Evolutionary conservation across 1,140 invertebrate genomes (phyloP), one percentile per base, ranked within the genome.

Genomic region (Panagrolaimus sp.): DNA sequence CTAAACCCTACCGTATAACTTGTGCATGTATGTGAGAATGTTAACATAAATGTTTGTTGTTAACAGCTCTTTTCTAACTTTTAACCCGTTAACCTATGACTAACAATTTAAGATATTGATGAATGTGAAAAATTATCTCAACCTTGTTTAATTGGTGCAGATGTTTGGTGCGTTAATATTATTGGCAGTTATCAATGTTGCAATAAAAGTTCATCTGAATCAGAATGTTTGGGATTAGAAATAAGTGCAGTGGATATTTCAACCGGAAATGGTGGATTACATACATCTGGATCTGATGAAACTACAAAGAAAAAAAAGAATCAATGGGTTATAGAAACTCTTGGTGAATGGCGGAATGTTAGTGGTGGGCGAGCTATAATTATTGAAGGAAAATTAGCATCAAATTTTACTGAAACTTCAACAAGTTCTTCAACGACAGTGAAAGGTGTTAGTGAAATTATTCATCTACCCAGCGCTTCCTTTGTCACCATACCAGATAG

Each of bases 161-260:
- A 68, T 11, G 27, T 38, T 25, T 79, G 76, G 76, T 78, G 76
- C 63, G 70, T 79, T 14, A 78, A 78, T 45, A 62, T 67, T 9
- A 57, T 67, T 42, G 76, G 76, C n/a, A 67, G 77, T 44, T 78
- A 70, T 66, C 65, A 51, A 11, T 78, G 76, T 68, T 78, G 76
- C 68, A 53, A 63, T 20, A 47, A 62, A 11, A 43, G 47, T 27
- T 61, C 27, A 5, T 11, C 46, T 38, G n/a, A 44, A 23, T 31
- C 45, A 20, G 72, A 73, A 47, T 73, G 72, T 61, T 42, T 47
- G 13, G 72, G 72, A 16, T 25, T 76, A 20, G 66, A 74, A 57
- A 73, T 73, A n/a, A 16, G 44, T 20, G 20, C 65, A 5, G 27
- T 38, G 7, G 47, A 67, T 57, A 42, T 42, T 20, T 46, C 47